phyloP scores from a whole-genome alignment of 1,140 invertebrate species.

The Penaeus japonicus region DNA sequence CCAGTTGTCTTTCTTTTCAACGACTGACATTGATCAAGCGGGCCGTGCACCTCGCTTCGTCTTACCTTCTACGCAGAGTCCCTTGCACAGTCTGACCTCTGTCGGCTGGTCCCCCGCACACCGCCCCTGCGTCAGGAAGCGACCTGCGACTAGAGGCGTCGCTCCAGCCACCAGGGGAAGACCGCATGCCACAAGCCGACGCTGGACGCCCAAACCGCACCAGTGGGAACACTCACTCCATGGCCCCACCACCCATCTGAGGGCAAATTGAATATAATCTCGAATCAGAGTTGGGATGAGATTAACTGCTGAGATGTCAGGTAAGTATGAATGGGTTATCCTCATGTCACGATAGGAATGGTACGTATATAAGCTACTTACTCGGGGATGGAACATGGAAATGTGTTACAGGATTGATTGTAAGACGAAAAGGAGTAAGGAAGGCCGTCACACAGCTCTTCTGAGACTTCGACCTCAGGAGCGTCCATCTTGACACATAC shows the following conservation, averaged over 20 bases:
- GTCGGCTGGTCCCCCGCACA: neutral
- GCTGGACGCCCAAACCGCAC: slow-evolving; percentile 26
- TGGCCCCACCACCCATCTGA: neutral
- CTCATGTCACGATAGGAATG: too few species aligned
- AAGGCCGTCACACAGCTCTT: neutral
- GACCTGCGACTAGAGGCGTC: neutral
- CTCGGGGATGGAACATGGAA: slow-evolving; percentile 2
- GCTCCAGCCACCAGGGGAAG: neutral
- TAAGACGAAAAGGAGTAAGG: slow-evolving; percentile 19
- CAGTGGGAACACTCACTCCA: slow-evolving; percentile 12
- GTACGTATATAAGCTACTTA: neutral
- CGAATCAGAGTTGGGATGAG: too few species aligned
- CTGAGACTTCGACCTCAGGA: neutral
- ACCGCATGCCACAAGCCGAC: neutral
- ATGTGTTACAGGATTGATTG: slow-evolving; percentile 23
- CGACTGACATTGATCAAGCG: neutral
- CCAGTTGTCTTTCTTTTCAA: neutral
- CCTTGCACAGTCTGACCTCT: neutral
- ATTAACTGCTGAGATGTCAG: too few species aligned
- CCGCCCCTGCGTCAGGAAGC: neutral
- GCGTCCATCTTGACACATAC: slow-evolving; percentile 7
- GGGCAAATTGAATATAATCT: too few species aligned
- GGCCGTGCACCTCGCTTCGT: neutral
- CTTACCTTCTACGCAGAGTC: slow-evolving; percentile 18
- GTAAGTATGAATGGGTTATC: too few species aligned